Conservation (phyloP, 2,797 vertebrate species). For the Eulemur albifrons region DNA sequence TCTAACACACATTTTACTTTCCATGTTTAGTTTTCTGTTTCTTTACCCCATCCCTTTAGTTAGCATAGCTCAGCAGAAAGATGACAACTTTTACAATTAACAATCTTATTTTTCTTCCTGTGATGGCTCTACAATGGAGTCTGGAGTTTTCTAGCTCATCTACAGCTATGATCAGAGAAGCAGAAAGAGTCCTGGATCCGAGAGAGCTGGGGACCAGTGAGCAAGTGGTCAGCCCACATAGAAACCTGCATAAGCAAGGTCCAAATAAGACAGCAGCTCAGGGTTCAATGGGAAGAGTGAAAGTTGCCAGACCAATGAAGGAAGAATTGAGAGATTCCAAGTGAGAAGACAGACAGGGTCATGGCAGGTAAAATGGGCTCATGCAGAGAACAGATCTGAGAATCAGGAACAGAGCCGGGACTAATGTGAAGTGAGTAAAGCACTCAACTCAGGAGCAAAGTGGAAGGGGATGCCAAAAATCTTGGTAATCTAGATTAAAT, state of each 20-base stretch:
- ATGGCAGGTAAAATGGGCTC: background rate
- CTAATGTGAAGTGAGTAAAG: background rate
- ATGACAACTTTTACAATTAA: rapidly evolving
- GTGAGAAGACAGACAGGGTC: background rate
- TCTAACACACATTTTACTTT: background rate
- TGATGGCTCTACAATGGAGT: constrained; percentile 85
- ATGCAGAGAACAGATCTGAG: background rate
- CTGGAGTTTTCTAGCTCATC: constrained; percentile 88
- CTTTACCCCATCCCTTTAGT: background rate
- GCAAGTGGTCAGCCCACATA: background rate
- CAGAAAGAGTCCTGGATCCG: background rate
- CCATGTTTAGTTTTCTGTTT: background rate
- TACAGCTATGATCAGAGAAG: constrained; percentile 83
- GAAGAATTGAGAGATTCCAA: background rate
- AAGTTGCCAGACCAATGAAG: background rate
- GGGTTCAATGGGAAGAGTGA: background rate
- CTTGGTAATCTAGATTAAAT: background rate
- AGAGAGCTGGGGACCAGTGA: background rate
- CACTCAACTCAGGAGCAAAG: background rate
- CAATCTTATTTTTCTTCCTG: constrained; percentile 89
- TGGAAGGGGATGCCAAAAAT: background rate
- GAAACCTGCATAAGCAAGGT: background rate
- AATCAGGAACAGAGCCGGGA: background rate
- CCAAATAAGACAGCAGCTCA: background rate
- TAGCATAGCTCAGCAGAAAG: background rate